Evolutionary conservation across 2,113 vertebrate genomes (phyloP).

Genomic region (Oryzias woworae): DNA sequence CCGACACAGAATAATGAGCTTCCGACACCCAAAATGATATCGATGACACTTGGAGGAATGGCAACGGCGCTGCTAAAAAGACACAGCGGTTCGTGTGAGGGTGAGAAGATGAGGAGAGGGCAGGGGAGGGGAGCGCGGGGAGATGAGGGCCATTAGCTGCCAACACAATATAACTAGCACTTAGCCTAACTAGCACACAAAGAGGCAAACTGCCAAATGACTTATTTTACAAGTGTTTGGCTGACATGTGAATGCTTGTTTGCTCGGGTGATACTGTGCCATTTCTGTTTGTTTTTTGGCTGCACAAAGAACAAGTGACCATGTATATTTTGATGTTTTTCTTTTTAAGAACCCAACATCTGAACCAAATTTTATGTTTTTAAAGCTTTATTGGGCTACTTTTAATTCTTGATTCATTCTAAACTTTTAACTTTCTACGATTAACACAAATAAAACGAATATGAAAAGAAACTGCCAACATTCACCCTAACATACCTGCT

Average conservation of each 20-base stretch:
- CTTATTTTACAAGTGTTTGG: slow-evolving; percentile 48
- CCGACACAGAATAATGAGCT: slow-evolving; percentile 76
- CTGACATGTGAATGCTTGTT: slow-evolving; percentile 41
- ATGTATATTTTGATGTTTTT: too few relatives aligned
- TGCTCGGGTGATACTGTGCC: slow-evolving; percentile 34
- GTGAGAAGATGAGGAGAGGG: slow-evolving; percentile 58
- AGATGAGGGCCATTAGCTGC: slow-evolving; percentile 65
- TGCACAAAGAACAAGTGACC: slow-evolving; percentile 9
- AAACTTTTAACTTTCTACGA: too few relatives aligned
- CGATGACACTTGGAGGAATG: slow-evolving; percentile 66
- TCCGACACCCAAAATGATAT: slow-evolving; percentile 72
- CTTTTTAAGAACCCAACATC: too few relatives aligned
- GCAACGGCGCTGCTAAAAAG: slow-evolving; percentile 68
- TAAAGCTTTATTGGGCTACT: too few relatives aligned
- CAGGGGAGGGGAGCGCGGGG: slow-evolving; percentile 46
- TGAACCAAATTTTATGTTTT: too few relatives aligned
- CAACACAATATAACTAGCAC: slow-evolving; percentile 63
- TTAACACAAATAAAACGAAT: neutral
- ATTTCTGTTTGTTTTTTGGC: slow-evolving; percentile 31
- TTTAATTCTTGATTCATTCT: too few relatives aligned
- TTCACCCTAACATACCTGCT: too few relatives aligned
- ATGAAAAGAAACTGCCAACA: neutral
- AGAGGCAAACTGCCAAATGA: slow-evolving; percentile 59
- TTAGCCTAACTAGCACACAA: slow-evolving; percentile 63
- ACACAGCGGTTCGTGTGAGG: slow-evolving; percentile 56